Percentiles rank a stretch among this genome's conserved stretches.
These are phyloP conservation scores for Meloidogyne exigua DNA, from an alignment of 1,140 invertebrate species.

Conservation along the genomic window DNA sequence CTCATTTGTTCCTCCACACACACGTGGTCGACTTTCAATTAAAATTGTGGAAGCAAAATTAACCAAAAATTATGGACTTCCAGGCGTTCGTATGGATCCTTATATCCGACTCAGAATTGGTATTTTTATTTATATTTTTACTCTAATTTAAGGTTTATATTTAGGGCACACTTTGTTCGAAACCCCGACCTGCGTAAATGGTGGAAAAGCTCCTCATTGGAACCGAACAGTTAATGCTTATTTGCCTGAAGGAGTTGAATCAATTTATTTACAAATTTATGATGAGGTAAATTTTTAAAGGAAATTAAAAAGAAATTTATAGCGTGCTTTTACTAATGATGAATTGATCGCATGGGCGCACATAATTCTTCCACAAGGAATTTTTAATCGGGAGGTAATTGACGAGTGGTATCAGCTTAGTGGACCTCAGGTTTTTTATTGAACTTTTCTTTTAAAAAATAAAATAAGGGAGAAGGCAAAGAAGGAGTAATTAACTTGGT, in stretches of 20 bases:
- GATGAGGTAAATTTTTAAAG: constrained; percentile 73
- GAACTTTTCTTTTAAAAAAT: too few relatives aligned
- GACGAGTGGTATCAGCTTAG: constrained; percentile 86
- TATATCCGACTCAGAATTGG: constrained; percentile 38
- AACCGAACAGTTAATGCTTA: constrained; percentile 88
- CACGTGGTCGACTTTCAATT: constrained; percentile 76
- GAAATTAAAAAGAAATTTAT: constrained; percentile 24
- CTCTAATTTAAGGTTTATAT: constrained; percentile 65
- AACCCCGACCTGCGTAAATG: constrained; percentile 87
- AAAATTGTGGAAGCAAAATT: constrained; percentile 74
- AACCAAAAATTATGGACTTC: constrained; percentile 89
- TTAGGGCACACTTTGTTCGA: constrained; percentile 90
- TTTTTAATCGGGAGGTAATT: constrained; percentile 80
- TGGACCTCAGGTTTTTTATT: constrained; percentile 30
- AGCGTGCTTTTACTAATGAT: constrained; percentile 88
- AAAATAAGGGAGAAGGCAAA: constrained; percentile 75
- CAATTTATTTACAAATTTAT: constrained; percentile 87
- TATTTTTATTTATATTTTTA: constrained; percentile 19
- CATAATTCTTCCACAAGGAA: constrained; percentile 76
- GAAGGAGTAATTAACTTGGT: constrained; percentile 77
- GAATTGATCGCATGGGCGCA: constrained; percentile 89
- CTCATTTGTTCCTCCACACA: constrained; percentile 68
- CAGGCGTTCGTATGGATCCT: constrained; percentile 30
- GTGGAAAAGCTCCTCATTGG: constrained; percentile 91
- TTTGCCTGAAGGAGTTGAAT: constrained; percentile 80